Evolutionary conservation across 2,113 vertebrate species (phyloP), one percentile per base, ranked within the genome.

Genomic region (Asarcornis scutulata): DNA sequence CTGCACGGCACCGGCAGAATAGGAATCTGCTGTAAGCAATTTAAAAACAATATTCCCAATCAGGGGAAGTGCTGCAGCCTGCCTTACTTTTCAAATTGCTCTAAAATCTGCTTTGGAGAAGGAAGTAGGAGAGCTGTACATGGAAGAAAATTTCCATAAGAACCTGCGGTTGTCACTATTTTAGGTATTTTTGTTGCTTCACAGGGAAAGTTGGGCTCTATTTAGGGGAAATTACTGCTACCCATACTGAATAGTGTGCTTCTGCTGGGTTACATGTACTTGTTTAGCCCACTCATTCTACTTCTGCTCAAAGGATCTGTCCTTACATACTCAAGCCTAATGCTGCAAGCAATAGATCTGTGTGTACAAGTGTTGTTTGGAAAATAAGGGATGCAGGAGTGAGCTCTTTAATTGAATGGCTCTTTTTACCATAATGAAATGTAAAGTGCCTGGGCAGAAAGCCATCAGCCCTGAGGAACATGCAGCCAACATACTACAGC

Each of bases 1-100:
- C 76, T 86, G 80, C 0, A 0, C 62, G 66, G 80, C 53, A 50
- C 56, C 48, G 36, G 80, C 81, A 66, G 62, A 72, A 71, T 59
- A 90, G 83, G 86, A 79, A 91, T 85, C 91, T 71, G 77, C 88
- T 91, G 74, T 76, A 83, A 86, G 86, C 1, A 0, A 4, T 91
- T 91, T 80, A 75, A 84, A 94, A 94, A 93, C 96, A 95, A 91
- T 95, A 86, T 96, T 95, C 86, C 69, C 81, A 91, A 94, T 96
- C 90, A 89, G 40, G 63, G 50, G 10, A 93, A 92, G 77, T 82
- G 80, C 93, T 94, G 73, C 74, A 91, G 86, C 91, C 62, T 88
- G 71, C 36, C 81, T 96, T 80, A 67, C 81, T 97, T 89, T 82
- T 92, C 83, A 92, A 82, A 95, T 79, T 1, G 0, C 84, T 86